Conservation (phyloP, 1,140 invertebrate species). For the Maconellicoccus hirsutus region DNA sequence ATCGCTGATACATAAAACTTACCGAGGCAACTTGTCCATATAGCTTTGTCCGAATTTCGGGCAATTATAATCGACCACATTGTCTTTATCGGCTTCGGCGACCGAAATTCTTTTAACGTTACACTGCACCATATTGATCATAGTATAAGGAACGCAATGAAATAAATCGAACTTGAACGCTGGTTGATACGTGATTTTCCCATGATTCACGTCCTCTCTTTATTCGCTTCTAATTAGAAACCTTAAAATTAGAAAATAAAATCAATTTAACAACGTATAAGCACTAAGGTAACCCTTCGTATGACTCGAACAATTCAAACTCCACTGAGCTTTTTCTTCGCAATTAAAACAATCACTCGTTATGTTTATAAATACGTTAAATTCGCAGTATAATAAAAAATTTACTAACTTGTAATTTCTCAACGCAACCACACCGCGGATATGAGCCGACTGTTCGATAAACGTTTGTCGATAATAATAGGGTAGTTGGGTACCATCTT, state of each 20-base stretch:
- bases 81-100: background rate
- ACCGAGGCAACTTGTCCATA: background rate
- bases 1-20: background rate
- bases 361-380: background rate
- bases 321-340: background rate
- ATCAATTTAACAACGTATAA: background rate
- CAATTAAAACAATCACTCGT: background rate
- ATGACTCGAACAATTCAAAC: background rate
- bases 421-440: background rate
- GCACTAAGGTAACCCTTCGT: background rate
- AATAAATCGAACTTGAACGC: background rate
- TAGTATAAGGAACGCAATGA: background rate
- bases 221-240: background rate
- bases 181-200: background rate
- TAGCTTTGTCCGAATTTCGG: background rate
- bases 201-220: background rate
- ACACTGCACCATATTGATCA: background rate
- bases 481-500: background rate
- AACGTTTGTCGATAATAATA: background rate
- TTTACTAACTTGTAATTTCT: background rate
- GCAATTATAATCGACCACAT: background rate
- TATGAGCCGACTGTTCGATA: background rate
- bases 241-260: background rate
- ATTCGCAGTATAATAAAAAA: background rate
- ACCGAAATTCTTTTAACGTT: background rate